Conservation (phyloP, 2,797 vertebrate species). For the Poecilia wingei region DNA sequence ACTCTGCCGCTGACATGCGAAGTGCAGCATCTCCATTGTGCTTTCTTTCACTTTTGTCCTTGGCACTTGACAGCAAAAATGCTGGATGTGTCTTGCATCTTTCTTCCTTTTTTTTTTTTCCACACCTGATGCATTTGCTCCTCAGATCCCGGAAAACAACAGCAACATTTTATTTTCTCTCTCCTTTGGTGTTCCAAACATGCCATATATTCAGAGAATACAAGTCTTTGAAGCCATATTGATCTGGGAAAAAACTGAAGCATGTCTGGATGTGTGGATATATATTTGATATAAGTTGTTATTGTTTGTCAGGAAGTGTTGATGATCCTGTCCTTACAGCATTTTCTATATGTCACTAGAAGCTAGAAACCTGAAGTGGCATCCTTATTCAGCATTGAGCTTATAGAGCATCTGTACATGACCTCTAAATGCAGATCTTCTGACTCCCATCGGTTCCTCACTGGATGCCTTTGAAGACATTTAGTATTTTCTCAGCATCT, state of each 20-base stretch:
- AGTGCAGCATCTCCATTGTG: slow-evolving; percentile 25
- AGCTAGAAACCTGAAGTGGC: not conserved
- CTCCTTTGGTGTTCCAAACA: slow-evolving; percentile 49
- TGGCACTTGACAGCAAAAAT: slow-evolving; percentile 57
- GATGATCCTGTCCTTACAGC: not conserved
- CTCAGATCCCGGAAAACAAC: slow-evolving; percentile 45
- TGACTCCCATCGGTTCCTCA: not conserved
- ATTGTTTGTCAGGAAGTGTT: slow-evolving; percentile 8
- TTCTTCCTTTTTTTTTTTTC: slow-evolving; percentile 11
- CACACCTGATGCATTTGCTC: slow-evolving; percentile 53
- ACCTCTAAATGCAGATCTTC: not conserved
- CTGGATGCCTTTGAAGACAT: not conserved
- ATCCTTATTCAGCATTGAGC: not conserved
- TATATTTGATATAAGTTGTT: slow-evolving; percentile 49
- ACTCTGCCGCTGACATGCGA: slow-evolving; percentile 54
- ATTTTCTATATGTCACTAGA: not conserved
- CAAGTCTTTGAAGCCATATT: slow-evolving; percentile 49
- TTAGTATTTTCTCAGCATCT: not conserved
- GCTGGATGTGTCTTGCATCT: slow-evolving; percentile 47
- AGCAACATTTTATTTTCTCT: slow-evolving; percentile 27
- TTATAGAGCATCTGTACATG: slow-evolving; percentile 10
- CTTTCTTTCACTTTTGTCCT: slow-evolving; percentile 51
- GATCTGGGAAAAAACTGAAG: slow-evolving; percentile 46
- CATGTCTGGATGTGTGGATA: slow-evolving; percentile 38
- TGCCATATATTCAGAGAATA: slow-evolving; percentile 49